Conservation (phyloP, 2,113 vertebrate species). For the Oncorhynchus nerka region DNA sequence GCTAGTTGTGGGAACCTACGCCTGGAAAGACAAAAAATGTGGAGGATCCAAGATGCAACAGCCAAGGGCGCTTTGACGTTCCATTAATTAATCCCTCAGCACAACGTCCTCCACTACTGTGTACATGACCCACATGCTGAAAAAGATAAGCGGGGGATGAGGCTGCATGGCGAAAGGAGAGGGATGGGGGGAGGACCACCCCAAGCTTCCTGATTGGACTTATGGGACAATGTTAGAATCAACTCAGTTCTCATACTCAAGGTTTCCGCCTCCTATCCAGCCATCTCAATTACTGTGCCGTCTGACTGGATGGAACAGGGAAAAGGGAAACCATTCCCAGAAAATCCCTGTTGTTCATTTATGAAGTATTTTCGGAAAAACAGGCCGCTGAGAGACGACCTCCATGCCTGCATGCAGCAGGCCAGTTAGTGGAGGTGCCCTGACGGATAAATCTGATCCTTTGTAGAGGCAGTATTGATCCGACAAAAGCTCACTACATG, state of each 20-base stretch:
- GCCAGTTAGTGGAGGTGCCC: conserved; percentile 51
- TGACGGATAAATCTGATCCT: conserved; percentile 66
- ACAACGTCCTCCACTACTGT: conserved; percentile 46
- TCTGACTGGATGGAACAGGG: neutral
- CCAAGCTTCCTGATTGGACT: neutral
- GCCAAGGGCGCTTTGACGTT: conserved; percentile 58
- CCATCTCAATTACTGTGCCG: conserved; percentile 23
- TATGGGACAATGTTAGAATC: conserved; percentile 30
- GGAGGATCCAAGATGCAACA: conserved; percentile 40
- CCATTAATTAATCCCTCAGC: conserved; percentile 61
- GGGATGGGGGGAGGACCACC: neutral
- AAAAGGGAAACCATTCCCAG: neutral
- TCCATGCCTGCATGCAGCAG: conserved; percentile 23
- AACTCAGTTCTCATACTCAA: conserved; percentile 20
- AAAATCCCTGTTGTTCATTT: conserved; percentile 33
- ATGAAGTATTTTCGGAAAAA: conserved; percentile 39
- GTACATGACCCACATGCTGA: conserved; percentile 54
- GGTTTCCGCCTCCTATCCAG: conserved; percentile 20
- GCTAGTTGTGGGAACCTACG: conserved; percentile 30
- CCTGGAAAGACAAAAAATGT: conserved; percentile 20
- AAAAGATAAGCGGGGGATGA: conserved; percentile 34
- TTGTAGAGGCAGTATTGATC: conserved; percentile 69
- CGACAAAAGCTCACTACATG: conserved; percentile 61
- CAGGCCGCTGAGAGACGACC: conserved; percentile 22
- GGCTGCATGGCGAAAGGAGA: conserved; percentile 30